These are phyloP conservation scores for Entomobrya proxima DNA, from an alignment of 2,888 invertebrate species.

Conservation along the genomic window DNA sequence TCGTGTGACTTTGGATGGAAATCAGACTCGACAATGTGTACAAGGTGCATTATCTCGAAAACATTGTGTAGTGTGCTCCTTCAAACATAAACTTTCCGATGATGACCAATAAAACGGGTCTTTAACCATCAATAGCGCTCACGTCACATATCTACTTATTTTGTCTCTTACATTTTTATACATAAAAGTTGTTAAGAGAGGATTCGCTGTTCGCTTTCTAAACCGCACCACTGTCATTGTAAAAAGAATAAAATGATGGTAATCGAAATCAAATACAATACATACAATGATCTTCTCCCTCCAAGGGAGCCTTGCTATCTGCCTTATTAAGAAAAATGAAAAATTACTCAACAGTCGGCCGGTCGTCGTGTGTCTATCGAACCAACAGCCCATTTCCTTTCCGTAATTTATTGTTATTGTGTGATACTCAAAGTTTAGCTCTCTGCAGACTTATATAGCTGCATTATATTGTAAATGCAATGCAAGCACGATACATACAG, in stretches of 20 bases:
- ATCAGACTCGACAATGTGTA: neutral
- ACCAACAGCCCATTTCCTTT: conserved; percentile 51
- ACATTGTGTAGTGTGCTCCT: neutral
- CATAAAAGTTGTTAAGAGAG: neutral
- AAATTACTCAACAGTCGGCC: conserved; percentile 58
- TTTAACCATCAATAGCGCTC: conserved; percentile 53
- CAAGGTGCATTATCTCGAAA: neutral
- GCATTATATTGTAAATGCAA: neutral
- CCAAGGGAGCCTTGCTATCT: conserved; percentile 40
- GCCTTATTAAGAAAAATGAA: conserved; percentile 71
- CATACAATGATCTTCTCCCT: conserved; percentile 31
- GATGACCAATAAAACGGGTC: conserved; percentile 55
- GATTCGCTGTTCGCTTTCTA: neutral
- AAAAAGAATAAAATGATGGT: conserved; percentile 17
- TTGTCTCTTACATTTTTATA: conserved; percentile 1
- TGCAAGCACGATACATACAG: conserved; percentile 1
- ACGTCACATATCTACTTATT: conserved; percentile 53
- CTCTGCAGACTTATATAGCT: no score
- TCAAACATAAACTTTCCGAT: conserved; percentile 17
- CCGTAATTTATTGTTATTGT: conserved; percentile 51
- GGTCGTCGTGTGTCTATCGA: conserved; percentile 53
- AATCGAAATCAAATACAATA: conserved; percentile 42
- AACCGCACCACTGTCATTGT: conserved; percentile 36
- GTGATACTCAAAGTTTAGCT: conserved; percentile 1
- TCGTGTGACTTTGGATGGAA: conserved; percentile 17